Conservation (phyloP, 2,888 invertebrate genomes). For the Drosophila robusta region DNA sequence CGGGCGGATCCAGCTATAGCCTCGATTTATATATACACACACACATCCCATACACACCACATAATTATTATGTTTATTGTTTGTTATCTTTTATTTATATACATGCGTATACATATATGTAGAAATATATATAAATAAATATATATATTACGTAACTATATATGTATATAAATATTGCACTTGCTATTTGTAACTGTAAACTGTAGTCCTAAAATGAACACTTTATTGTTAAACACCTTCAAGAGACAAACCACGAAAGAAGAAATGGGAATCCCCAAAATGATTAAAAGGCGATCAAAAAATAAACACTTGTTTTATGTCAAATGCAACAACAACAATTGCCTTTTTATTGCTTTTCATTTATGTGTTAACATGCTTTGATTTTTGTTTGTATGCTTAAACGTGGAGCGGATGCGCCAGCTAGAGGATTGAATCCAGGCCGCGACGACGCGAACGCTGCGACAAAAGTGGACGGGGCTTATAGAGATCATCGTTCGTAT, state of each 20-base stretch:
- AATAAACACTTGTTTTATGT: constrained; percentile 59
- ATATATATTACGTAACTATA: constrained; percentile 42
- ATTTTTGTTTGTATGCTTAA: not conserved
- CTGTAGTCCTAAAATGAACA: constrained; percentile 57
- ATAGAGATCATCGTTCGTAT: constrained; percentile 90
- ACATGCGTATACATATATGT: constrained; percentile 24
- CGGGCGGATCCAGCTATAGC: constrained; percentile 13
- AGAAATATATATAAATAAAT: constrained; percentile 28
- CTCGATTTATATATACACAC: constrained; percentile 9
- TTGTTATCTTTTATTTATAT: constrained; percentile 71
- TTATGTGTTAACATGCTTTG: constrained; percentile 10
- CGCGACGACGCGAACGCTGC: constrained; percentile 86
- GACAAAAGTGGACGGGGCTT: constrained; percentile 88
- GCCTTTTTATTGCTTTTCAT: constrained; percentile 49
- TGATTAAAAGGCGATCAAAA: constrained; percentile 51
- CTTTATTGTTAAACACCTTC: constrained; percentile 71
- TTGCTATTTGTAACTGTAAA: constrained; percentile 55
- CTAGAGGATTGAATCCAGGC: constrained; percentile 75
- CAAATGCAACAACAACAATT: constrained; percentile 71
- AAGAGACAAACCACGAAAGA: constrained; percentile 32
- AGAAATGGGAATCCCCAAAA: constrained; percentile 31
- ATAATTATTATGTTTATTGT: constrained; percentile 64
- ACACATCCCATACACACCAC: constrained; percentile 25
- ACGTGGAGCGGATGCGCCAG: not conserved
- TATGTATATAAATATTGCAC: constrained; percentile 55